These are phyloP conservation scores for Urocolius indicus DNA, from an alignment of 2,113 vertebrate genomes.

Conservation along the genomic window DNA sequence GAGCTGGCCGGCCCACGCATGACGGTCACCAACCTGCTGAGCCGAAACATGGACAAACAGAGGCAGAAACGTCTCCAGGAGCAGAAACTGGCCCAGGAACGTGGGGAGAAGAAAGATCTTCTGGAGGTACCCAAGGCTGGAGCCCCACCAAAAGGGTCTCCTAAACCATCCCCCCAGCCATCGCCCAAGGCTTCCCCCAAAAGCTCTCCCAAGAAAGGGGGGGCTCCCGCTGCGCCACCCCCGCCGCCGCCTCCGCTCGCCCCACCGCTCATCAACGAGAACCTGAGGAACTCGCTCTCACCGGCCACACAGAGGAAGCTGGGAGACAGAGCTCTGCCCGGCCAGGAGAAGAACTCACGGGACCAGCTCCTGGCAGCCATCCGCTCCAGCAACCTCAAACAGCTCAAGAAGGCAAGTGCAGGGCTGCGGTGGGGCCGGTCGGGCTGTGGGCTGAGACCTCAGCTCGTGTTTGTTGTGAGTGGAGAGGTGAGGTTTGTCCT, in stretches of 20 bases:
- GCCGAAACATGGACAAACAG: slow-evolving; percentile 97
- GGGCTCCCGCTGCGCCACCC: slow-evolving; percentile 63
- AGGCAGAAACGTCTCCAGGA: slow-evolving; percentile 92
- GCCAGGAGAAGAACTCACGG: slow-evolving; percentile 88
- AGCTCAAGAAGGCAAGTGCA: slow-evolving; percentile 90
- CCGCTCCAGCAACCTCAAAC: slow-evolving; percentile 87
- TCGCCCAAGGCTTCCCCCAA: slow-evolving; percentile 89
- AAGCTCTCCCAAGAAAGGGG: slow-evolving; percentile 78
- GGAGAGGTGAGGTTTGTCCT: neutral
- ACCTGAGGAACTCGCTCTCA: slow-evolving; percentile 86
- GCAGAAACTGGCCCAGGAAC: slow-evolving; percentile 89
- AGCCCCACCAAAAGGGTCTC: slow-evolving; percentile 58
- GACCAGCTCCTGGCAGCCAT: slow-evolving; percentile 96
- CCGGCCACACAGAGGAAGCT: slow-evolving; percentile 89
- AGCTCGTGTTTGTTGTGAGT: neutral
- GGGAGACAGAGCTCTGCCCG: slow-evolving; percentile 79
- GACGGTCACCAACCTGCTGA: slow-evolving; percentile 95
- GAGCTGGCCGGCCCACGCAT: slow-evolving; percentile 95
- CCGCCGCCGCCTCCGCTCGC: slow-evolving; percentile 87
- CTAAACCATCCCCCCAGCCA: slow-evolving; percentile 81
- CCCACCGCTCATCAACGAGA: slow-evolving; percentile 84
- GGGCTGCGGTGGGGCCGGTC: neutral
- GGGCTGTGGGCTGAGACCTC: neutral
- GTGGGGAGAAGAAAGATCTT: slow-evolving; percentile 83
- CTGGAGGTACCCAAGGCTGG: slow-evolving; percentile 84